Evolutionary conservation across 2,888 invertebrate genomes (phyloP), one percentile per base, ranked within the genome.

Genomic region (Drosophila suboccidentalis): DNA sequence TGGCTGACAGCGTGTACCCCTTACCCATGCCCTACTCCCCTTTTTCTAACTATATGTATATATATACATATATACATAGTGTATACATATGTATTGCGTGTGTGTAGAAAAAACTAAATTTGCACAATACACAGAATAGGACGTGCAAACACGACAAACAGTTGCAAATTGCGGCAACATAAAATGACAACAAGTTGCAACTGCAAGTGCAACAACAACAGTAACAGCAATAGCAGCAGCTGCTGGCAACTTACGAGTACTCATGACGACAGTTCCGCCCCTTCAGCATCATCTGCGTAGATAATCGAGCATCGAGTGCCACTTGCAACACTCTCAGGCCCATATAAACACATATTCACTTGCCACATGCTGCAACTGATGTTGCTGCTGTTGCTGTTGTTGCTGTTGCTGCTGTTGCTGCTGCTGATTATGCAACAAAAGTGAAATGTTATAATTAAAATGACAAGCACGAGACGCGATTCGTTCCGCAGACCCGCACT

Each of bases 91-190:
- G 43, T 54, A 26, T 15, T 15, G n/a, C 5, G 32, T 51, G 39
- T 66, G 50, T 49, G 51, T 39, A 70, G 26, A 53, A 70, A 68
- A 69, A 78, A 63, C 46, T 38, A 79, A 73, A 87, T 82, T 85
- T 87, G 82, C 85, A 85, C 85, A 87, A 80, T 71, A 87, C 87
- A 85, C 71, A 64, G 84, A 87, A 84, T 69, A 72, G 84, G 87
- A 86, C 57, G 84, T 81, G 87, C 82, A 75, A 84, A 84, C 84
- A 83, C 74, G 87, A 79, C 75, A 84, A 84, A 84, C 84, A 84
- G 84, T 79, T 77, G 84, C 87, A 79, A 81, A 84, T 84, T 86
- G 73, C 81, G 61, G 71, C 63, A 70, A 72, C 55, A 82, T 72
- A 54, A 60, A 70, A 69, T 64, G 78, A 63, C 64, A 39, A 77